Evolutionary conservation across 2,113 vertebrate species (phyloP).

Genomic region (Lepus americanus): DNA sequence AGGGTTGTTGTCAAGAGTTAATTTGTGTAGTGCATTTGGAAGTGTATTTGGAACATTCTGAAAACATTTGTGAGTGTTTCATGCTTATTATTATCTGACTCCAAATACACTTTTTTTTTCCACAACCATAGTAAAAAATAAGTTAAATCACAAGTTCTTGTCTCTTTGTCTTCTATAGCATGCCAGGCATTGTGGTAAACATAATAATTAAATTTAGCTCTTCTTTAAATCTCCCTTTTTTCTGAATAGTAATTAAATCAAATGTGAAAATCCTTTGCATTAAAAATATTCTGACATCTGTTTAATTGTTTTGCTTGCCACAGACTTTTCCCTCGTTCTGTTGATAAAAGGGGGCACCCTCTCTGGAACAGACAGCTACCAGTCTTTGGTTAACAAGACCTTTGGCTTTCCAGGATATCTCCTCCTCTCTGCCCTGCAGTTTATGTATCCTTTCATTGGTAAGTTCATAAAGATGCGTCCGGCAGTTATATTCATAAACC

Average conservation of each 20-base stretch:
- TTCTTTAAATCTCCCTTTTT: background rate
- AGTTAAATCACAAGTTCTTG: background rate
- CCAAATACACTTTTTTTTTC: background rate
- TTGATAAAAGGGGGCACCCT: constrained; percentile 95
- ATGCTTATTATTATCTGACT: background rate
- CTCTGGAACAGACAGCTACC: constrained; percentile 94
- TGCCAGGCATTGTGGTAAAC: background rate
- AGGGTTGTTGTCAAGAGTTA: background rate
- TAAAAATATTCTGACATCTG: constrained; percentile 38
- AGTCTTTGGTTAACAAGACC: constrained; percentile 93
- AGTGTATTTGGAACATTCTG: background rate
- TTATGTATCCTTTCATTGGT: constrained; percentile 98
- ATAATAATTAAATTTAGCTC: background rate
- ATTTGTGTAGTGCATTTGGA: background rate
- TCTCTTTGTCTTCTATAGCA: background rate
- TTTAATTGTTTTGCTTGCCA: constrained; percentile 75
- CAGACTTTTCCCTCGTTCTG: constrained; percentile 97
- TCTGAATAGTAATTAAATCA: background rate
- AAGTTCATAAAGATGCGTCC: constrained; percentile 79
- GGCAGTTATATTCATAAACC: background rate
- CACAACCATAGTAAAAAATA: background rate
- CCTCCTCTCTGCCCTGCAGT: constrained; percentile 94
- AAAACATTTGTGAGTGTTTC: background rate
- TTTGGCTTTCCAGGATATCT: constrained; percentile 94
- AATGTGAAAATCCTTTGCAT: background rate